phyloP scores from a whole-genome alignment of 2,888 invertebrate genomes.

The Galerucella calmariensis region DNA sequence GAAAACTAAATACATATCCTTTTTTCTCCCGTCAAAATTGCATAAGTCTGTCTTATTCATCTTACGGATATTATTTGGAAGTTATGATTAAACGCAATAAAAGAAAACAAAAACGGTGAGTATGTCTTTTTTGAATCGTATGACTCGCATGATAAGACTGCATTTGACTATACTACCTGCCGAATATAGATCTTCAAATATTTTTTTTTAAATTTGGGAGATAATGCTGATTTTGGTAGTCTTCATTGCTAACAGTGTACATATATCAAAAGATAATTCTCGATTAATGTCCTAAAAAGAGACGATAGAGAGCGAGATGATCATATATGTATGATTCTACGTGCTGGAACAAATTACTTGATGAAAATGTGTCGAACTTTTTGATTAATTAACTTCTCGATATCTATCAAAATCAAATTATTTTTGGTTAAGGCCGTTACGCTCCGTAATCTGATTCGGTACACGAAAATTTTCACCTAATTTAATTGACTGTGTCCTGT shows the following conservation, averaged over 20 bases:
- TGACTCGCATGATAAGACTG: too few species aligned
- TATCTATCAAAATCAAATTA: slow-evolving; percentile 21
- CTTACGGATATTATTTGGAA: too few species aligned
- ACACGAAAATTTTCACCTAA: not conserved
- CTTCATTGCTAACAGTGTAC: not conserved
- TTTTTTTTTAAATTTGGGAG: too few species aligned
- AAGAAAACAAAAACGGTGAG: too few species aligned
- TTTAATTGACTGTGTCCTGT: slow-evolving; percentile 13
- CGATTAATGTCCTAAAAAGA: not conserved
- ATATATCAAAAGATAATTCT: not conserved
- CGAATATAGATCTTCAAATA: too few species aligned
- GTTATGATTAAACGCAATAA: too few species aligned
- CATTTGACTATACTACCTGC: too few species aligned
- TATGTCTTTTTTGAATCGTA: too few species aligned
- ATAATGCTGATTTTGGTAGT: not conserved
- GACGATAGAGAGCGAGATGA: not conserved
- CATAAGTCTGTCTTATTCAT: too few species aligned
- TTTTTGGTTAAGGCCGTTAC: slow-evolving; percentile 15
- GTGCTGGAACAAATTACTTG: slow-evolving; percentile 20
- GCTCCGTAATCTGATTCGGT: slow-evolving; percentile 15
- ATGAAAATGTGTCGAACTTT: slow-evolving; percentile 20
- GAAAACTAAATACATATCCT: too few species aligned
- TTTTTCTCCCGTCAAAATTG: too few species aligned
- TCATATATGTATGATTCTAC: not conserved
- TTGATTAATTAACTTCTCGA: slow-evolving; percentile 20